Evolutionary conservation across 2,888 invertebrate species (phyloP).

Genomic region (Sinopyrophorus schimmeli): DNA sequence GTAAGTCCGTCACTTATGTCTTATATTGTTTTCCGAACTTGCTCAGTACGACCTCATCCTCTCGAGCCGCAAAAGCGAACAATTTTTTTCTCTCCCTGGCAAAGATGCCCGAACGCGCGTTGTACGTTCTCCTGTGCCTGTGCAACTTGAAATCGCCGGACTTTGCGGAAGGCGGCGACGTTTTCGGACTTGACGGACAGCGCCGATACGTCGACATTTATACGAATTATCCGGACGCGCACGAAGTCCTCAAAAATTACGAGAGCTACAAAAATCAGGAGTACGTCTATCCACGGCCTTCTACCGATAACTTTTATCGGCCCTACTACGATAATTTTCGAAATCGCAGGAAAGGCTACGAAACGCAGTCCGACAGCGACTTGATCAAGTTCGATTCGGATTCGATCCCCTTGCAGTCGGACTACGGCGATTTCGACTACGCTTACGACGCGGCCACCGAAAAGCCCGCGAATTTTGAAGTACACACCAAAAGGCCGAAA

Average conservation of each 20-base stretch:
- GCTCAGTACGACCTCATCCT: slow-evolving; percentile 3
- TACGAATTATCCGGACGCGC: slow-evolving; percentile 32
- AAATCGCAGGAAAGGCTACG: neutral
- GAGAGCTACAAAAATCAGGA: slow-evolving; percentile 12
- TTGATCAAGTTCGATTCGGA: slow-evolving; percentile 16
- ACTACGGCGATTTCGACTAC: slow-evolving; percentile 17
- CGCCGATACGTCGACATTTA: slow-evolving; percentile 28
- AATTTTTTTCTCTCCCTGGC: too few relatives aligned
- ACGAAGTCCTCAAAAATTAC: slow-evolving; percentile 28
- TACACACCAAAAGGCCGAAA: slow-evolving; percentile 9
- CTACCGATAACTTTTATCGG: too few relatives aligned
- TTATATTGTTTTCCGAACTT: slow-evolving; percentile 14
- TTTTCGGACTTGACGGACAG: slow-evolving; percentile 2
- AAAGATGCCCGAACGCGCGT: too few relatives aligned
- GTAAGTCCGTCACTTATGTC: slow-evolving; percentile 23
- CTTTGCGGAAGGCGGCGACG: neutral
- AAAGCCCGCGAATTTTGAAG: neutral
- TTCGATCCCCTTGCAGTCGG: slow-evolving; percentile 11
- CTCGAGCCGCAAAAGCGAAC: neutral
- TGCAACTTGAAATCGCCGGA: neutral
- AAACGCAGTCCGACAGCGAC: slow-evolving; percentile 6
- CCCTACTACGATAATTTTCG: too few relatives aligned
- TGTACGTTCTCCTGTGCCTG: neutral
- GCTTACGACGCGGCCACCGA: neutral
- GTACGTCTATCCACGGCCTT: slow-evolving; percentile 27